Percentiles rank a stretch among this genome's conserved stretches.
These are phyloP conservation scores for Heliopora coerulea DNA, from an alignment of 92 coral and sea anemone species.

Conservation along the genomic window DNA sequence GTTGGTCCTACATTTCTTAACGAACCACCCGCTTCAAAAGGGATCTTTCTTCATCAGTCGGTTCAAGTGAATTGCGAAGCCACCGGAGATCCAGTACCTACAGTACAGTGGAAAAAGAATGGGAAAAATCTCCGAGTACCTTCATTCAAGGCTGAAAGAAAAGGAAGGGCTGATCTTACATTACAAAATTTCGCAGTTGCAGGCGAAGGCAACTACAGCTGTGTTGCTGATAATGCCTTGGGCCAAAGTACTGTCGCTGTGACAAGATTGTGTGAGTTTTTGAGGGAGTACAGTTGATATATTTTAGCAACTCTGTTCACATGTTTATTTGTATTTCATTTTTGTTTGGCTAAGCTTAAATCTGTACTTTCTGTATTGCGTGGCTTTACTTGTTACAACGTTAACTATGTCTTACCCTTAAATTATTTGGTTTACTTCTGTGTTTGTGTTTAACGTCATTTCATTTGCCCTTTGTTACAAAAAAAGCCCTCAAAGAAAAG, in stretches of 20 bases:
- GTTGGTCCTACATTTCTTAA: slow-evolving; percentile 21
- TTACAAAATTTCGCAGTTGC: slow-evolving; percentile 6
- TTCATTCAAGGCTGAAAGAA: neutral
- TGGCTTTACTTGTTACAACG: too few relatives aligned
- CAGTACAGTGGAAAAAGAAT: slow-evolving; percentile 9
- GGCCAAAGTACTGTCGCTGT: slow-evolving; percentile 7
- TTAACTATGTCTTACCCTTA: too few relatives aligned
- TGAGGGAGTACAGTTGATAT: too few relatives aligned
- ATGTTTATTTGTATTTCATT: too few relatives aligned
- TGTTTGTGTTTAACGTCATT: too few relatives aligned
- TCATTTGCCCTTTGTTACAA: too few relatives aligned
- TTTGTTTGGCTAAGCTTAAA: too few relatives aligned
- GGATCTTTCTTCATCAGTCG: slow-evolving; percentile 3
- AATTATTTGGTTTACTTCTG: too few relatives aligned
- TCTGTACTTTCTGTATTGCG: too few relatives aligned
- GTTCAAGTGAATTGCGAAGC: slow-evolving; percentile 15
- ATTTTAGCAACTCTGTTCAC: too few relatives aligned
- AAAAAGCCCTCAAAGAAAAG: too few relatives aligned
- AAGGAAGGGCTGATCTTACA: neutral
- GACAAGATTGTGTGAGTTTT: slow-evolving; percentile 9
- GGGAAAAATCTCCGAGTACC: neutral
- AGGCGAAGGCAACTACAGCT: slow-evolving; percentile 22
- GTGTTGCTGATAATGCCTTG: slow-evolving; percentile 16
- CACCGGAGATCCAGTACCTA: slow-evolving; percentile 22
- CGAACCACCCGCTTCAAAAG: slow-evolving; percentile 10